These are phyloP conservation scores for Fissipunctia ypsillon DNA, from an alignment of 2,888 invertebrate genomes.

Conservation along the genomic window DNA sequence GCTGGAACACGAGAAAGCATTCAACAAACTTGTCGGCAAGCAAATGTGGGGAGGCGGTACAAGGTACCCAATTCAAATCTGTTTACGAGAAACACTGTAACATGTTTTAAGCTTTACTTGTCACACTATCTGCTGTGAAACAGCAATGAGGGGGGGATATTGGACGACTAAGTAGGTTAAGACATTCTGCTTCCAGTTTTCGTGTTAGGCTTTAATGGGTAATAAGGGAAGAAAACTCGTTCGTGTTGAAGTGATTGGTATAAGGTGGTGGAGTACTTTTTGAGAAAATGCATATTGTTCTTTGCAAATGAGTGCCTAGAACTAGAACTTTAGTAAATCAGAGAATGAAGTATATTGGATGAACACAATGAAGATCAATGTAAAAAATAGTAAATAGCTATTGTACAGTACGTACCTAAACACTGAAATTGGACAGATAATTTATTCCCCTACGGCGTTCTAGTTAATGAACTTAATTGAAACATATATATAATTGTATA, in stretches of 20 bases:
- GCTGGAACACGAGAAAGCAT: slow-evolving; percentile 85
- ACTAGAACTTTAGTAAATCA: neutral
- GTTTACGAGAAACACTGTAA: slow-evolving; percentile 80
- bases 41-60: slow-evolving; percentile 72
- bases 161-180: slow-evolving; percentile 36
- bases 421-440: neutral
- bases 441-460: slow-evolving; percentile 41
- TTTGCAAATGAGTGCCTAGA: too few species aligned
- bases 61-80: slow-evolving; percentile 78
- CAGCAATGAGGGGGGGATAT: slow-evolving; percentile 52
- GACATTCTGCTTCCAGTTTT: slow-evolving; percentile 38
- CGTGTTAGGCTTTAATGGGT: slow-evolving; percentile 31
- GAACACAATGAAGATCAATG: too few species aligned
- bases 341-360: neutral
- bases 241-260: slow-evolving; percentile 20
- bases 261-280: too few species aligned
- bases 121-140: slow-evolving; percentile 69
- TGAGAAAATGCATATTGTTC: too few species aligned
- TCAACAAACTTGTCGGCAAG: slow-evolving; percentile 82
- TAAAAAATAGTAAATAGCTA: too few species aligned
- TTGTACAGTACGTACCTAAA: neutral
- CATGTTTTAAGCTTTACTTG: slow-evolving; percentile 77
- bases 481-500: slow-evolving; percentile 43
- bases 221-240: slow-evolving; percentile 37
- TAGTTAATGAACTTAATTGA: slow-evolving; percentile 51